phyloP scores from a whole-genome alignment of 2,113 vertebrate genomes.

The Calidris pugnax region DNA sequence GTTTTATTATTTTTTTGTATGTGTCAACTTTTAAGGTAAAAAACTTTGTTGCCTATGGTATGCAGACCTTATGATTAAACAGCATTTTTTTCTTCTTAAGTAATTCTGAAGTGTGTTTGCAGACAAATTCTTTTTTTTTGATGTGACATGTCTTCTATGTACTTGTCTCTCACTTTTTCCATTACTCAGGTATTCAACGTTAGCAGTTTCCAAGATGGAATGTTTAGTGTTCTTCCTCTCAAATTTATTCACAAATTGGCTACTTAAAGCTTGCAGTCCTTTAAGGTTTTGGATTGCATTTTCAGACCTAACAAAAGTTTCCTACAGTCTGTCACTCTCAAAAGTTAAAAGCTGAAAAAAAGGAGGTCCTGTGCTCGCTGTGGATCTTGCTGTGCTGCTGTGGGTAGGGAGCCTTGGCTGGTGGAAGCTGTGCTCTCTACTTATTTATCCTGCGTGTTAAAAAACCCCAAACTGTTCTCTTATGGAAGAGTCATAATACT shows the following conservation, averaged over 20 bases:
- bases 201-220: neutral
- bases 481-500: accelerated
- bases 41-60: neutral
- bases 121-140: constrained; percentile 14
- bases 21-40: neutral
- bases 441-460: neutral
- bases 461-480: neutral
- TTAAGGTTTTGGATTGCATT: neutral
- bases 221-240: neutral
- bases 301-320: neutral
- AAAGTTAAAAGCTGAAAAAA: neutral
- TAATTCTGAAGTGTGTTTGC: neutral
- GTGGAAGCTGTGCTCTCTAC: neutral
- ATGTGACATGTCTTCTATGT: neutral
- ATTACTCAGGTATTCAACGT: neutral
- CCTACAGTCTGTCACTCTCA: neutral
- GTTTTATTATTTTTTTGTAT: neutral
- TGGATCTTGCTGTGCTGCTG: neutral
- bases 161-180: constrained; percentile 15
- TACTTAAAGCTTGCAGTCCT: neutral
- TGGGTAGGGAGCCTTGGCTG: neutral
- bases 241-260: neutral
- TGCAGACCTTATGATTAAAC: neutral
- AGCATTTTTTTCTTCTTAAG: neutral
- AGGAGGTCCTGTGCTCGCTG: accelerated